Evolutionary conservation across 2,113 vertebrate genomes (phyloP).

Genomic region (Cyphomyrus plagiostoma): DNA sequence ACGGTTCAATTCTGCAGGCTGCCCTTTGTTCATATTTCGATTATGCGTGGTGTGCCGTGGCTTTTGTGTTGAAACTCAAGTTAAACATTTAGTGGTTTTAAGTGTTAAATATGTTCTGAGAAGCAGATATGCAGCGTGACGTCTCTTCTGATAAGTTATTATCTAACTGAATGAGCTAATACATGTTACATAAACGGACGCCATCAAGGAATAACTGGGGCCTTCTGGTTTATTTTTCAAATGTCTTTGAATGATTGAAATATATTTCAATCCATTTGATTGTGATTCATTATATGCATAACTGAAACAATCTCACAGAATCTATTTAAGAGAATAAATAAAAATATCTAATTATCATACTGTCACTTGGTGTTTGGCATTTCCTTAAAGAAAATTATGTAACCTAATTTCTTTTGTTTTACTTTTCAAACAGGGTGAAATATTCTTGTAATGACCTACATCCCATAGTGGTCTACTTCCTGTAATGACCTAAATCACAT

Average conservation of each 20-base stretch:
- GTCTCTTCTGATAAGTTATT: not conserved
- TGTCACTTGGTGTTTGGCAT: not conserved
- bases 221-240: conserved; percentile 1
- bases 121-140: not conserved
- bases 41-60: not conserved
- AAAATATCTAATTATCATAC: conserved; percentile 2
- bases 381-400: not conserved
- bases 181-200: not conserved
- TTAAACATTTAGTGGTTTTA: conserved; percentile 11
- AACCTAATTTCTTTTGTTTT: not conserved
- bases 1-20: not conserved
- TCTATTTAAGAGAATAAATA: conserved; percentile 14
- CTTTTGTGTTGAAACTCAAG: not conserved
- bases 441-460: not conserved
- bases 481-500: not conserved
- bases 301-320: not conserved
- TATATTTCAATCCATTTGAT: conserved; percentile 7
- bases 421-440: not conserved
- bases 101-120: conserved; percentile 1
- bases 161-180: not conserved
- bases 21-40: not conserved
- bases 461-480: not conserved
- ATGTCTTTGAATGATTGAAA: not conserved
- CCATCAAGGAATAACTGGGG: not conserved
- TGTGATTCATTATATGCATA: conserved; percentile 14